phyloP scores from a whole-genome alignment of 2,113 vertebrate species.

The Stigmatopora argus region DNA sequence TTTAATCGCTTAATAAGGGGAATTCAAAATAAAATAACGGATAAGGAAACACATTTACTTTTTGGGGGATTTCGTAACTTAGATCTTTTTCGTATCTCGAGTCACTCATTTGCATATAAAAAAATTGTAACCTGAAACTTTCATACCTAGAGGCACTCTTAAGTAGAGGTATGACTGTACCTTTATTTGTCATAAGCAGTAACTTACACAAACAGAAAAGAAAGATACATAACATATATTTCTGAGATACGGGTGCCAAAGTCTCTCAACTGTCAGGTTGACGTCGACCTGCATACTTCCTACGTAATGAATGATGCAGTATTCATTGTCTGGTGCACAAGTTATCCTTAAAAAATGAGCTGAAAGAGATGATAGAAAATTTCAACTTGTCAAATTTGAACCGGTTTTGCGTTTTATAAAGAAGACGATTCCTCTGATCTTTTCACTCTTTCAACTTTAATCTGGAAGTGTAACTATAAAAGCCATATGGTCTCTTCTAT shows the following conservation, averaged over 20 bases:
- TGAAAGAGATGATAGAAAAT: conserved; percentile 10
- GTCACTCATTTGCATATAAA: too few relatives aligned
- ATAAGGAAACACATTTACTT: too few relatives aligned
- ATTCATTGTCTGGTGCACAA: conserved; percentile 18
- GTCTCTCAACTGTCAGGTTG: conserved; percentile 40
- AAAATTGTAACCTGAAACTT: too few relatives aligned
- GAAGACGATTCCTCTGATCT: conserved; percentile 1
- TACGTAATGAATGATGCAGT: conserved; percentile 22
- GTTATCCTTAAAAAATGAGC: conserved; percentile 7
- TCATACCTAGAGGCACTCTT: too few relatives aligned
- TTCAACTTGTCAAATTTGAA: conserved; percentile 13
- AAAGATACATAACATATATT: background rate
- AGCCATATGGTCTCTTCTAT: background rate
- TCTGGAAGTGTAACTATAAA: background rate
- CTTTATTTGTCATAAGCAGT: conserved; percentile 4
- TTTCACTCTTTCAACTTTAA: background rate
- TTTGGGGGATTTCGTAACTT: too few relatives aligned
- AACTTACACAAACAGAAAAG: conserved; percentile 9
- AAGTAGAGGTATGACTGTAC: too few relatives aligned
- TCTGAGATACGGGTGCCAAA: conserved; percentile 24
- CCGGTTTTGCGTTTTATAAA: background rate
- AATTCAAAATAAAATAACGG: too few relatives aligned
- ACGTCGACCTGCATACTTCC: conserved; percentile 4
- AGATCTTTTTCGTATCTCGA: too few relatives aligned
- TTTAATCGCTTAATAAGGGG: too few relatives aligned